Percentiles rank a stretch among this genome's conserved stretches.
Evolutionary conservation across 2,888 invertebrate genomes (phyloP).

Genomic region (Pherbina coryleti): DNA sequence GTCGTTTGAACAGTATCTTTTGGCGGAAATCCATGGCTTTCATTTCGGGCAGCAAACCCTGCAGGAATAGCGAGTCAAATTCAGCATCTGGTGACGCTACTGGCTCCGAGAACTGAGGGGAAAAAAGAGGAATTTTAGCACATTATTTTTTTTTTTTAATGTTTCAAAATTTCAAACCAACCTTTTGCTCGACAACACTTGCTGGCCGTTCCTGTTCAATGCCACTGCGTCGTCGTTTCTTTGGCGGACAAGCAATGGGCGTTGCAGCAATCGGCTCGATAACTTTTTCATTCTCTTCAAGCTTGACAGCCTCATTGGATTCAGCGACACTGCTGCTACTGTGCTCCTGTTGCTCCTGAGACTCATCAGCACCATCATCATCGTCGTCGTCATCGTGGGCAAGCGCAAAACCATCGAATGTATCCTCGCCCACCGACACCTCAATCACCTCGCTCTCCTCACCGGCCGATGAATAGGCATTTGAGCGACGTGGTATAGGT

Average conservation of each 20-base stretch:
- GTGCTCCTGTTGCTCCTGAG: background rate
- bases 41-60: constrained; percentile 64
- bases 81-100: constrained; percentile 46
- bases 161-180: background rate
- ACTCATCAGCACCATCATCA: constrained; percentile 38
- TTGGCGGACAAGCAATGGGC: constrained; percentile 35
- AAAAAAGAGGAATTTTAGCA: background rate
- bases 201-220: constrained; percentile 23
- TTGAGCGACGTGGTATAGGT: constrained; percentile 50
- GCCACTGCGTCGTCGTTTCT: constrained; percentile 41
- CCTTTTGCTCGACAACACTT: constrained; percentile 17
- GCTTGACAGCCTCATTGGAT: constrained; percentile 22
- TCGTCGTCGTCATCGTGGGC: constrained; percentile 40
- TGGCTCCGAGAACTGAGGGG: background rate
- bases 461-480: constrained; percentile 44
- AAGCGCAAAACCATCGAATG: constrained; percentile 51
- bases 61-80: constrained; percentile 61
- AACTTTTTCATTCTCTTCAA: constrained; percentile 7
- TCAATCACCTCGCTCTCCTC: constrained; percentile 52
- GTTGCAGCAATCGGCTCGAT: background rate
- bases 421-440: constrained; percentile 51
- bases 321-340: constrained; percentile 37
- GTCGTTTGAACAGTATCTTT: constrained; percentile 62
- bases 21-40: constrained; percentile 63
- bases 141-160: background rate